Evolutionary conservation across 2,797 vertebrate species (phyloP), one percentile per base, ranked within the genome.

Genomic region (Typhlichthys subterraneus): DNA sequence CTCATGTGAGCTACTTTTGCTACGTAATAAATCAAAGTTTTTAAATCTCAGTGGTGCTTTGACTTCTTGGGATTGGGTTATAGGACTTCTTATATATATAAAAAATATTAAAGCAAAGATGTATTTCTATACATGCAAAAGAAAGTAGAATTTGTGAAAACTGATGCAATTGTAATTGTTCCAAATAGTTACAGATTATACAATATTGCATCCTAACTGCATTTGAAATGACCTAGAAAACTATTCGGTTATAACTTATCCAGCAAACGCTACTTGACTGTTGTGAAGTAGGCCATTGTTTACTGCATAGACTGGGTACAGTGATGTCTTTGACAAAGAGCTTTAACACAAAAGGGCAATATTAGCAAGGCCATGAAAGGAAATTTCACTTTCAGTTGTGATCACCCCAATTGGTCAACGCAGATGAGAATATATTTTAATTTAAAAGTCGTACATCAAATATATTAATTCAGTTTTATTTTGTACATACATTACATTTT

Each of bases 1-100:
- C 83, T 85, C 84, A 83, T 85, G 17, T 87, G 75, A 85, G 83
- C 77, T 86, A 85, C 86, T 88, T 90, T 91, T 90, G 83, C 79
- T 85, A 87, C 79, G 84, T 78, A 86, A 90, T 90, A 89, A 86
- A 87, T 81, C 65, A 75, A 86, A 69, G 61, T 87, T 89, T 91
- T 85, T 81, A 85, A 69, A 90, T 76, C 52, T 45, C 14, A 17
- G 1, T 47, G 55, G 63, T 59, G 42, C 64, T 65, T 11, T 15
- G 38, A 61, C 23, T 79, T 66, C 12, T 73, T 80, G 17, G 13
- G 47, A 13, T 7, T 42, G 46, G 47, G 5, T 17, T 49, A 29
- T 45, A 8, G 5, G 4, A 19, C 33, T 14, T 38, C 45, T 5
- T 23, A 12, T 6, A 55, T 29, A 7, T 5, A 55, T 3, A 38